phyloP scores from a whole-genome alignment of 1,140 invertebrate genomes.

The Zaprionus vittiger region DNA sequence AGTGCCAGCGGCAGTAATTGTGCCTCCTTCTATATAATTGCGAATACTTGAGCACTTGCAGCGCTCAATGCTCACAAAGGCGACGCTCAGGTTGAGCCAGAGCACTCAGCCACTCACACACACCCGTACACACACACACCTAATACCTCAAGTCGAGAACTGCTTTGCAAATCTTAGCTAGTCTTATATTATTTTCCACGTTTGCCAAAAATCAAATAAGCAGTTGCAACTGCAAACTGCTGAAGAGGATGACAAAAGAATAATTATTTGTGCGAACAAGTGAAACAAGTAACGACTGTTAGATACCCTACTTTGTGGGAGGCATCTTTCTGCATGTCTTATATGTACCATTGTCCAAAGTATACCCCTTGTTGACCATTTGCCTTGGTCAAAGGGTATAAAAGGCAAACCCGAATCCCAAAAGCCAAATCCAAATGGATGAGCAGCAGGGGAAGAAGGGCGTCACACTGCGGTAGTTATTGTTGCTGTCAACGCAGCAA shows the following conservation, averaged over 20 bases:
- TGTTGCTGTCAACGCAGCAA: slow-evolving; percentile 7
- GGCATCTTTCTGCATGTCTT: not conserved
- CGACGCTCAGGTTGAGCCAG: not conserved
- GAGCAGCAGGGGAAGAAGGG: not conserved
- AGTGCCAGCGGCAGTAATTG: slow-evolving; percentile 23
- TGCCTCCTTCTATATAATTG: slow-evolving; percentile 32
- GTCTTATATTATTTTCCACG: not conserved
- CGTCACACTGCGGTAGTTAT: slow-evolving; percentile 14
- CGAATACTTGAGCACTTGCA: slow-evolving; percentile 6
- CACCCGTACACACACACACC: not conserved
- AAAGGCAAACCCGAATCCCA: not conserved
- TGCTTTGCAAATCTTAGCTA: not conserved
- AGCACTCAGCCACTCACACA: not conserved
- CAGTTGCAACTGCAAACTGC: not conserved
- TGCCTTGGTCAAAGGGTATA: not conserved
- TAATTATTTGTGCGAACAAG: not conserved
- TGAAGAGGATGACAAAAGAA: not conserved
- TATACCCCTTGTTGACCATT: not conserved
- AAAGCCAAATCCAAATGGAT: slow-evolving; percentile 4
- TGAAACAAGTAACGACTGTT: not conserved
- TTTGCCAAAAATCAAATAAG: slow-evolving; percentile 9
- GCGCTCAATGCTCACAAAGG: slow-evolving; percentile 11
- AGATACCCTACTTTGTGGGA: not conserved
- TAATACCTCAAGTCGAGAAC: not conserved
- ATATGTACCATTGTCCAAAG: not conserved